A percentile compares a stretch with the other conserved stretches of the same genome.
These are phyloP conservation scores for Thalpophila matura DNA, from an alignment of 2,888 invertebrate genomes.

Conservation along the genomic window DNA sequence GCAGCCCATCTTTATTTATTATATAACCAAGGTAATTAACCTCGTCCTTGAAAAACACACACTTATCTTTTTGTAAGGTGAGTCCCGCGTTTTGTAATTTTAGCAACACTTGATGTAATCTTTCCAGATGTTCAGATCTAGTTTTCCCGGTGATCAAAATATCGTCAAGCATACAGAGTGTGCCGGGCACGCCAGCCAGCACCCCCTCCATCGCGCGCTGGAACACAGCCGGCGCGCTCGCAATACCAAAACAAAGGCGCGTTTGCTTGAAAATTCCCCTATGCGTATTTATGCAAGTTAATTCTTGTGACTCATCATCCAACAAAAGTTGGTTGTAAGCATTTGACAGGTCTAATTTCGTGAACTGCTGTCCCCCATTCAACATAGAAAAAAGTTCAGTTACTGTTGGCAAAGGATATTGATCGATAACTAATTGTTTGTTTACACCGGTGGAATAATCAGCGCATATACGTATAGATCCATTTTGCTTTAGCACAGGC, in stretches of 20 bases:
- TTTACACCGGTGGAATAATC: slow-evolving; percentile 16
- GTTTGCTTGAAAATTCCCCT: slow-evolving; percentile 43
- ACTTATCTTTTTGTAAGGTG: slow-evolving; percentile 20
- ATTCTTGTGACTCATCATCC: slow-evolving; percentile 23
- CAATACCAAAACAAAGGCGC: slow-evolving; percentile 39
- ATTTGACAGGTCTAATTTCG: slow-evolving; percentile 23
- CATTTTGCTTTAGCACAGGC: slow-evolving; percentile 20
- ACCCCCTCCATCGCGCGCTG: slow-evolving; percentile 30
- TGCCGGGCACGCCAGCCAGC: no score
- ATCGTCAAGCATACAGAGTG: no score
- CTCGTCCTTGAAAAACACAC: slow-evolving; percentile 30
- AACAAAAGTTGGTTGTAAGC: slow-evolving; percentile 10
- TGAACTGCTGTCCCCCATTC: slow-evolving; percentile 18
- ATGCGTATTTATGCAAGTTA: slow-evolving; percentile 52
- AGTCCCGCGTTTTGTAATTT: slow-evolving; percentile 20
- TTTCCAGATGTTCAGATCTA: background rate
- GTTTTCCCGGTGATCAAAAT: slow-evolving; percentile 3
- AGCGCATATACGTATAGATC: slow-evolving; percentile 9
- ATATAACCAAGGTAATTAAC: slow-evolving; percentile 41
- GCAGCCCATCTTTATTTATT: slow-evolving; percentile 37
- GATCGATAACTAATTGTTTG: slow-evolving; percentile 22
- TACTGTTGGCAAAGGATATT: slow-evolving; percentile 27
- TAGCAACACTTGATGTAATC: slow-evolving; percentile 2
- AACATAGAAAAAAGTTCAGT: slow-evolving; percentile 20
- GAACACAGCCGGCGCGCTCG: slow-evolving; percentile 34